Conservation (phyloP, 2,113 vertebrate species). For the Ia io region DNA sequence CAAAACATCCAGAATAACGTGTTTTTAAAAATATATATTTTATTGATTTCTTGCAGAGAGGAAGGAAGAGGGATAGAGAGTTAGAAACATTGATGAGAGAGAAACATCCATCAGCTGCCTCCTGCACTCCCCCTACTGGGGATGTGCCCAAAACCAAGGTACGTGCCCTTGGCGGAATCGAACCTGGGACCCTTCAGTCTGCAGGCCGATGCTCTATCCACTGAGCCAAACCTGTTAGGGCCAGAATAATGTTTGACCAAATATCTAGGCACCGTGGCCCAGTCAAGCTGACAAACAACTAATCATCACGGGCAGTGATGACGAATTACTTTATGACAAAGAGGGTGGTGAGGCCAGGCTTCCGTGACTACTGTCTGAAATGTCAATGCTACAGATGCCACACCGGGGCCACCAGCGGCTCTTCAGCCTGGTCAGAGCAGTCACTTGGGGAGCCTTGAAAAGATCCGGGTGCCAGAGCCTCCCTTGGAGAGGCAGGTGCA, state of each 20-base stretch:
- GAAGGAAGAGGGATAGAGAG: too few relatives aligned
- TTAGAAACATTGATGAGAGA: too few relatives aligned
- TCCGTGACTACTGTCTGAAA: neutral
- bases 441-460: too few relatives aligned
- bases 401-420: neutral
- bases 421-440: neutral
- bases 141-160: too few relatives aligned
- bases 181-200: too few relatives aligned
- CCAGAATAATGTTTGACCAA: neutral
- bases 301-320: neutral
- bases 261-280: neutral
- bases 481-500: neutral
- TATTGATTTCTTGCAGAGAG: too few relatives aligned
- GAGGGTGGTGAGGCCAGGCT: neutral
- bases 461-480: neutral
- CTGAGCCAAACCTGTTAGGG: too few relatives aligned
- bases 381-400: fast-evolving
- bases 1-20: neutral
- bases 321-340: neutral
- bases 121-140: too few relatives aligned
- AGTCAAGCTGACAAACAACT: neutral
- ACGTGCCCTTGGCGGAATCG: too few relatives aligned
- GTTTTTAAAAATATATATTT: too few relatives aligned
- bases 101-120: too few relatives aligned
- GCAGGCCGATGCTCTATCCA: too few relatives aligned